Conservation (phyloP, 2,888 invertebrate genomes). For the Tinea semifulvella region DNA sequence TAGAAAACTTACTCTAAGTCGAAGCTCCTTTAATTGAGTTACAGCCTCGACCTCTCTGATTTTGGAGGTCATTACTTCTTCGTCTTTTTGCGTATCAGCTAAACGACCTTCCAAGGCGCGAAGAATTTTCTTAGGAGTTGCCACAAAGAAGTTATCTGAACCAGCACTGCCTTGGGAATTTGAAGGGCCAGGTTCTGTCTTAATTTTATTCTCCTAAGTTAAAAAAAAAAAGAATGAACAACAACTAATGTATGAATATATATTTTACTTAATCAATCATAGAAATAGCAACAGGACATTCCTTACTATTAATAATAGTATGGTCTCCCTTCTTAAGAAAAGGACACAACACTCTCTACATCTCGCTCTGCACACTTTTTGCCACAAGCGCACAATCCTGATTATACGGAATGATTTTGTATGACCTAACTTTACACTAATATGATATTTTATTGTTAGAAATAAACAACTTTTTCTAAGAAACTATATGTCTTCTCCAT, state of each 20-base stretch:
- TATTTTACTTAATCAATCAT: not conserved
- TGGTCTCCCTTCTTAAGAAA: too few relatives aligned
- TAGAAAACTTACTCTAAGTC: constrained; percentile 76
- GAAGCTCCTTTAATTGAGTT: constrained; percentile 93
- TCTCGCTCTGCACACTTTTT: too few relatives aligned
- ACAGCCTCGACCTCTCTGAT: constrained; percentile 93
- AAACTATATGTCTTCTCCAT: too few relatives aligned
- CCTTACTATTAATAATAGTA: too few relatives aligned
- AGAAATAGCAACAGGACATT: too few relatives aligned
- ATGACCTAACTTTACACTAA: too few relatives aligned
- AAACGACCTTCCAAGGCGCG: constrained; percentile 83
- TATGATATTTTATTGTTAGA: too few relatives aligned
- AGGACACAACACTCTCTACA: too few relatives aligned
- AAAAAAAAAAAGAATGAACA: too few relatives aligned
- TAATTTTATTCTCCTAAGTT: not conserved
- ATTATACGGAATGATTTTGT: too few relatives aligned
- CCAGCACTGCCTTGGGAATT: not conserved
- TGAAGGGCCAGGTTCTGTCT: not conserved
- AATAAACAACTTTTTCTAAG: too few relatives aligned
- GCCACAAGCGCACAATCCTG: too few relatives aligned
- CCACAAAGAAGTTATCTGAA: constrained; percentile 34
- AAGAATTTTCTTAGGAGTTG: constrained; percentile 88
- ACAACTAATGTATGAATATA: not conserved
- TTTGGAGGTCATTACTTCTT: constrained; percentile 93
- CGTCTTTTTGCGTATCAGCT: constrained; percentile 83